These are phyloP conservation scores for Steinernema feltiae DNA, from an alignment of 1,140 invertebrate species.

Conservation along the genomic window DNA sequence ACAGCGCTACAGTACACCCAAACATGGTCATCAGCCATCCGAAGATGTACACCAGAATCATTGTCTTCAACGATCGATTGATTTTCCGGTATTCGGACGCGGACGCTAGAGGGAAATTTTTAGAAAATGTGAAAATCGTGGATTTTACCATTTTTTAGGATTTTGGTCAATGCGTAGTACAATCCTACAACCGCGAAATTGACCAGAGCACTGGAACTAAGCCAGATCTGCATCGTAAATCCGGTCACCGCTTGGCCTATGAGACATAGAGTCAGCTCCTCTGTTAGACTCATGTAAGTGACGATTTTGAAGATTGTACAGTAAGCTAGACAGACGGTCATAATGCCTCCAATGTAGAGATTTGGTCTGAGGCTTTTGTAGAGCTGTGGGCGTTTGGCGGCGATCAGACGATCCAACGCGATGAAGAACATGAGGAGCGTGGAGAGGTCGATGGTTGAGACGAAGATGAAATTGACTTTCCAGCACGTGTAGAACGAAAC, in stretches of 20 bases:
- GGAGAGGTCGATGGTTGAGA: background rate
- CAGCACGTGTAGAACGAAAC: background rate
- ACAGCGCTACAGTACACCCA: background rate
- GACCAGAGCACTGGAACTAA: background rate
- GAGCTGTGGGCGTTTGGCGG: background rate
- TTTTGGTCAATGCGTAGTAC: background rate
- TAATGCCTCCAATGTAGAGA: background rate
- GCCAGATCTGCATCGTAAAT: background rate
- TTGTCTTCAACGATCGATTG: background rate
- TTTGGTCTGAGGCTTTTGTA: background rate
- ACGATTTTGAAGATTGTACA: background rate
- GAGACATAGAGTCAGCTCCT: background rate
- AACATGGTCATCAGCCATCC: background rate
- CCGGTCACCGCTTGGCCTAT: background rate
- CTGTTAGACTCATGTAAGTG: background rate
- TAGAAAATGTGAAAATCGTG: background rate
- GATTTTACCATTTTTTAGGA: background rate
- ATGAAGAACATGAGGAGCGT: constrained; percentile 9
- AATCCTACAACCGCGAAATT: background rate
- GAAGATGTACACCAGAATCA: background rate
- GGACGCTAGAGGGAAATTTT: background rate
- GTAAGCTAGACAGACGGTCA: background rate
- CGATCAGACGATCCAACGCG: background rate
- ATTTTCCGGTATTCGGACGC: background rate
- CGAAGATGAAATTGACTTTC: background rate